Evolutionary conservation across 2,797 vertebrate species (phyloP), one percentile per base, ranked within the genome.

Genomic region (Ateles fusciceps): DNA sequence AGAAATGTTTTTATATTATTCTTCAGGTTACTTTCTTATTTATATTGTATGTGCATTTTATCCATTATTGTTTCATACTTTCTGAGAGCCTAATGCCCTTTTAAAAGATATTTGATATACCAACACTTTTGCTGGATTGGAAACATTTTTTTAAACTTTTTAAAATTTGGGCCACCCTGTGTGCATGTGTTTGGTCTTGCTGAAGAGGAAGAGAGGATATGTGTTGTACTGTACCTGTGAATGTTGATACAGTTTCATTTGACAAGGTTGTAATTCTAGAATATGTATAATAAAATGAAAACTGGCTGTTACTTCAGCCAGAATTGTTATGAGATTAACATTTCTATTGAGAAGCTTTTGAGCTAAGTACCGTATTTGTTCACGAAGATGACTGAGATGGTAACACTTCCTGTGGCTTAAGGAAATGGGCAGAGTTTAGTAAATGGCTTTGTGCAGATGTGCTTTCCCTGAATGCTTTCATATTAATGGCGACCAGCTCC

Each of bases 11-110:
- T 84, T 44, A 42, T 98, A 39, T 64, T 97, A 88, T 96, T 96
- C 96, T 97, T 92, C 74, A 96, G 91, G 55, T 83, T 97, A 86
- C 92, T 96, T 96, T 94, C 95, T 89, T 95, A 98, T 98, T 98
- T 97, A 94, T 95, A 80, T 98, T 96, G 91, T 96, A 85, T 61
- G 90, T 84, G n/a, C 95, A 75, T 91, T 95, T 97, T 97, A 96
- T 84, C 85, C 83, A 64, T 72, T 83, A 79, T 1, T 85, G 71
- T 84, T 96, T 98, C 75, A 83, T 97, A 94, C 96, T 85, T 90
- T 68, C 95, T 97, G 97, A 96, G 57, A 96, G 48, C 86, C 79
- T 97, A 90, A 89, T 64, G 75, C 50, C 79, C 64, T 89, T 97
- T 91, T 87, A 75, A 96, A 96, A 97, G 97, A 71, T 44, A 55